These are phyloP conservation scores for Drepanosiphum platanoidis DNA, from an alignment of 2,888 invertebrate species.

Conservation along the genomic window DNA sequence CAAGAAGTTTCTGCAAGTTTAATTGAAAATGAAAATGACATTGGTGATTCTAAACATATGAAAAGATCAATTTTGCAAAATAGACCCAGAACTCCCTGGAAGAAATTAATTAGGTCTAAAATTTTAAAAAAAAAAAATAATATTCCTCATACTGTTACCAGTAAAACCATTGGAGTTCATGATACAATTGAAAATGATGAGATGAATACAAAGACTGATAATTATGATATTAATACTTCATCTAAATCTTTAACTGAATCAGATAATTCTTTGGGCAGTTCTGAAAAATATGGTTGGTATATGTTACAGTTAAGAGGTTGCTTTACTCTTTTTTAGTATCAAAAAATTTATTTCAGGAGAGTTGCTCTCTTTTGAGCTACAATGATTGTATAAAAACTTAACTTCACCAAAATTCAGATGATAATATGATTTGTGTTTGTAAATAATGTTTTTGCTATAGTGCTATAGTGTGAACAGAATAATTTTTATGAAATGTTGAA, in stretches of 20 bases:
- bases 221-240: neutral
- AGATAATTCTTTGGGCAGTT: neutral
- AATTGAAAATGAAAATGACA: neutral
- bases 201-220: no score
- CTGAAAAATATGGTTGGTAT: conserved; percentile 14
- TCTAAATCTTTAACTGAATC: neutral
- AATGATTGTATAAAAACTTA: no score
- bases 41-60: neutral
- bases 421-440: no score
- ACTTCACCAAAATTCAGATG: no score
- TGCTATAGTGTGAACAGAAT: no score
- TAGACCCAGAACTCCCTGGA: neutral
- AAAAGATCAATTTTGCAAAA: neutral
- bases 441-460: no score
- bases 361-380: no score
- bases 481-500: no score
- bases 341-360: no score
- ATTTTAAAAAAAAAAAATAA: neutral
- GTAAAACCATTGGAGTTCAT: no score
- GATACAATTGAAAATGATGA: neutral
- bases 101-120: neutral
- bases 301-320: no score
- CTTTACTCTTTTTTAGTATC: no score
- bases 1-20: neutral
- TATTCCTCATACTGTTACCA: conserved; percentile 41